phyloP scores from a whole-genome alignment of 2,113 vertebrate species.

The Panthera uncia region DNA sequence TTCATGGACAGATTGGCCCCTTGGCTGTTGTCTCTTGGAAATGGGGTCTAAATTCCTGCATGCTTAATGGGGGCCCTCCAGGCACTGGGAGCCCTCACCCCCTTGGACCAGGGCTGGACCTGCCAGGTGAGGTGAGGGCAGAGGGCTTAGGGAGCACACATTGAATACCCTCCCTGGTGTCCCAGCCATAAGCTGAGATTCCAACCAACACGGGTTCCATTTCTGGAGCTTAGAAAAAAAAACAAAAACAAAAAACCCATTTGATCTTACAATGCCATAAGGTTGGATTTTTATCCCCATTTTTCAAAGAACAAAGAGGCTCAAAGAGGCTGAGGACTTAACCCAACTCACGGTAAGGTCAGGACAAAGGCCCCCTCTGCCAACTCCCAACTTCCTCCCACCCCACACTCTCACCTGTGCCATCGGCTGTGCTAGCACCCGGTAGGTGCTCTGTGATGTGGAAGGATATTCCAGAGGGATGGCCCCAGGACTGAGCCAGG shows the following conservation, averaged over 20 bases:
- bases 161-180: neutral
- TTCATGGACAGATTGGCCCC: neutral
- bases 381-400: neutral
- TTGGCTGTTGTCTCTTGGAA: neutral
- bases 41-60: neutral
- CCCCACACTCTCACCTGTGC: neutral
- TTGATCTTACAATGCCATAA: rapidly evolving
- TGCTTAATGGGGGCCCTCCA: neutral
- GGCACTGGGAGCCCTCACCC: neutral
- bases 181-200: neutral
- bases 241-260: neutral
- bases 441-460: neutral
- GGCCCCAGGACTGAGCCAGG: neutral
- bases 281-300: neutral
- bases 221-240: neutral
- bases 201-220: neutral
- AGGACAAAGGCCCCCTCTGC: neutral
- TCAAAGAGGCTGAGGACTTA: neutral
- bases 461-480: neutral
- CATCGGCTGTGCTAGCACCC: neutral
- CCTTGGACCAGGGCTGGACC: neutral
- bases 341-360: neutral
- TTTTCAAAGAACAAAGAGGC: neutral
- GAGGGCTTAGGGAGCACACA: neutral
- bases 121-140: neutral